phyloP scores from a whole-genome alignment of 2,888 invertebrate genomes.

The Colostygia pectinataria region DNA sequence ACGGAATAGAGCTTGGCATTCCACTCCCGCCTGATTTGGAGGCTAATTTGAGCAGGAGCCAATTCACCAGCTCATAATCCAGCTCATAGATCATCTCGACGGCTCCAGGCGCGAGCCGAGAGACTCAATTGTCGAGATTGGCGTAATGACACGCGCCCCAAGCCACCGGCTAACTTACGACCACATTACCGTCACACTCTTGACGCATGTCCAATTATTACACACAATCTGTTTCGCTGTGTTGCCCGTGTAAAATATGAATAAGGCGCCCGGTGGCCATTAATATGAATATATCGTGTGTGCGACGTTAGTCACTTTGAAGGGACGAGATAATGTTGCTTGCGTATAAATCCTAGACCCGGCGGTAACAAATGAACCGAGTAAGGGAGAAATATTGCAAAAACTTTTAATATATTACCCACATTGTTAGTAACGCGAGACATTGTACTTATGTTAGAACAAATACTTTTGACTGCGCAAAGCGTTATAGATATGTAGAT shows the following conservation, averaged over 20 bases:
- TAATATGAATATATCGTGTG: conserved; percentile 63
- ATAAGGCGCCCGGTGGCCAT: conserved; percentile 61
- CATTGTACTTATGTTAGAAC: conserved; percentile 36
- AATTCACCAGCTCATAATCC: conserved; percentile 62
- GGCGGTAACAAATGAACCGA: conserved; percentile 69
- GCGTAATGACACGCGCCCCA: conserved; percentile 72
- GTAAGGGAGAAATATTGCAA: conserved; percentile 73
- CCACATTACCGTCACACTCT: conserved; percentile 75
- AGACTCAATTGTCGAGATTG: conserved; percentile 73
- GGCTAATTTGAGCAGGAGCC: conserved; percentile 59
- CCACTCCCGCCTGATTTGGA: conserved; percentile 32
- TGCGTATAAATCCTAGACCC: conserved; percentile 71
- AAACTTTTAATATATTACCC: conserved; percentile 67
- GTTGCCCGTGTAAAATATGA: conserved; percentile 76
- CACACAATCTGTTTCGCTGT: conserved; percentile 71
- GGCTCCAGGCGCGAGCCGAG: conserved; percentile 36
- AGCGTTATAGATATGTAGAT: background rate
- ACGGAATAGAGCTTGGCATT: conserved; percentile 21
- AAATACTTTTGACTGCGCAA: conserved; percentile 25
- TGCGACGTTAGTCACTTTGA: conserved; percentile 65
- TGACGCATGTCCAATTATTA: conserved; percentile 81
- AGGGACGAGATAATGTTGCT: conserved; percentile 75
- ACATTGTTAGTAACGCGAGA: conserved; percentile 62
- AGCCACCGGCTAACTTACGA: conserved; percentile 71
- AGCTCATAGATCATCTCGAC: conserved; percentile 67